A percentile compares a stretch with the other conserved stretches of the same genome.
These are phyloP conservation scores for Tachypleus tridentatus DNA, from an alignment of 1,140 invertebrate species.

Conservation along the genomic window DNA sequence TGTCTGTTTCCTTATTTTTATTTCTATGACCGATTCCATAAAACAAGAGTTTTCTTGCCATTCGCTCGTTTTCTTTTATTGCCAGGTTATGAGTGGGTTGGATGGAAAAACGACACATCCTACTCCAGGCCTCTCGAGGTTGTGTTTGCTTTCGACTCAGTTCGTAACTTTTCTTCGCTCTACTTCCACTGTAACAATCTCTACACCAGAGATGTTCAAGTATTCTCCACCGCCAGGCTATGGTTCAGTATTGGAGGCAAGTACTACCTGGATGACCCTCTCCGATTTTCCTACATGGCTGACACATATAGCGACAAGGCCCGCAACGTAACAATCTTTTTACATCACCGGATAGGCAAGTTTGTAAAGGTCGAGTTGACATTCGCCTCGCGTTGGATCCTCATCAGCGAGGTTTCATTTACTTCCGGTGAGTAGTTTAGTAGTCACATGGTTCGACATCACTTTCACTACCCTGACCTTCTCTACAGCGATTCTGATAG, in stretches of 20 bases:
- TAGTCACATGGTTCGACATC: too few relatives aligned
- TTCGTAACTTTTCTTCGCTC: slow-evolving; percentile 71
- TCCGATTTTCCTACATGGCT: slow-evolving; percentile 52
- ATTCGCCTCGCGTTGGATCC: slow-evolving; percentile 75
- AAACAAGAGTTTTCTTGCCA: too few relatives aligned
- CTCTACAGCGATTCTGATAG: too few relatives aligned
- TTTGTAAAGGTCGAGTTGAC: slow-evolving; percentile 68
- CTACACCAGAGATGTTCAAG: slow-evolving; percentile 51
- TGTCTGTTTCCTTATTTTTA: too few relatives aligned
- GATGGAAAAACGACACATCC: slow-evolving; percentile 67
- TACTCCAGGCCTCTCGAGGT: slow-evolving; percentile 40
- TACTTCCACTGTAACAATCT: slow-evolving; percentile 66
- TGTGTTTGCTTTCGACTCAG: slow-evolving; percentile 74
- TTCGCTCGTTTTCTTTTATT: too few relatives aligned
- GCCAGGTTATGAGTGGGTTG: slow-evolving; percentile 70
- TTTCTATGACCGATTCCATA: too few relatives aligned
- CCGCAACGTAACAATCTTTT: slow-evolving; percentile 66
- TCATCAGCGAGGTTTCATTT: slow-evolving; percentile 76
- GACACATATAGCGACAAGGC: slow-evolving; percentile 70
- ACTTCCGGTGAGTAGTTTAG: slow-evolving; percentile 48
- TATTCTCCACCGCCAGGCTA: slow-evolving; percentile 62
- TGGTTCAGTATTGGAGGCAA: slow-evolving; percentile 67
- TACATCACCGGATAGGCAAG: slow-evolving; percentile 66
- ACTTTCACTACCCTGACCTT: too few relatives aligned
- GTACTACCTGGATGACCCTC: slow-evolving; percentile 35